These are phyloP conservation scores for Leucopternis melanops DNA, from an alignment of 2,113 vertebrate genomes.

Conservation along the genomic window DNA sequence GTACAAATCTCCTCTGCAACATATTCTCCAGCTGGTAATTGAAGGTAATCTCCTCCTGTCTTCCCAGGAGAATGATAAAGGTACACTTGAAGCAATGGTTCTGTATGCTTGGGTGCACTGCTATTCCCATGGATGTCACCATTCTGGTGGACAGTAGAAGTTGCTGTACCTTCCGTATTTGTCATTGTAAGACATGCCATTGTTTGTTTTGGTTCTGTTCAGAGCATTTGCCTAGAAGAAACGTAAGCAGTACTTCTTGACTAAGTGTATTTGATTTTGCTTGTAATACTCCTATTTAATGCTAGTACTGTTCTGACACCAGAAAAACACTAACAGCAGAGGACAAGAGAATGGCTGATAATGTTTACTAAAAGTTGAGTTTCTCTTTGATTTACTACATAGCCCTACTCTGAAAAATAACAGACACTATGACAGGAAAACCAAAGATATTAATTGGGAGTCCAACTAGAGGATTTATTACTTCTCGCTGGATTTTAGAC, in stretches of 20 bases:
- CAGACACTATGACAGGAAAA: not conserved
- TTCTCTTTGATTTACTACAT: not conserved
- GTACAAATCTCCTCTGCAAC: conserved; percentile 88
- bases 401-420: not conserved
- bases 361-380: not conserved
- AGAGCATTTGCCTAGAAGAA: conserved; percentile 55
- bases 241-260: not conserved
- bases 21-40: conserved; percentile 83
- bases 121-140: conserved; percentile 68
- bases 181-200: conserved; percentile 86
- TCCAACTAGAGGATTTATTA: not conserved
- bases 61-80: conserved; percentile 78
- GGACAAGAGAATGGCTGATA: not conserved
- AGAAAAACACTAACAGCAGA: not conserved
- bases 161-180: conserved; percentile 75
- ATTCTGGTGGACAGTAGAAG: conserved; percentile 58
- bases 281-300: not conserved
- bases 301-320: not conserved
- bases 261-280: not conserved
- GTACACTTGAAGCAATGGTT: conserved; percentile 76
- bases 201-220: conserved; percentile 44
- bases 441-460: not conserved
- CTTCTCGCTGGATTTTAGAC: not conserved
- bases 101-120: conserved; percentile 62
- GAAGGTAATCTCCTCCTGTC: conserved; percentile 67